These are phyloP conservation scores for Acanthosepion esculentum DNA, from an alignment of 2,888 invertebrate genomes.

Conservation along the genomic window DNA sequence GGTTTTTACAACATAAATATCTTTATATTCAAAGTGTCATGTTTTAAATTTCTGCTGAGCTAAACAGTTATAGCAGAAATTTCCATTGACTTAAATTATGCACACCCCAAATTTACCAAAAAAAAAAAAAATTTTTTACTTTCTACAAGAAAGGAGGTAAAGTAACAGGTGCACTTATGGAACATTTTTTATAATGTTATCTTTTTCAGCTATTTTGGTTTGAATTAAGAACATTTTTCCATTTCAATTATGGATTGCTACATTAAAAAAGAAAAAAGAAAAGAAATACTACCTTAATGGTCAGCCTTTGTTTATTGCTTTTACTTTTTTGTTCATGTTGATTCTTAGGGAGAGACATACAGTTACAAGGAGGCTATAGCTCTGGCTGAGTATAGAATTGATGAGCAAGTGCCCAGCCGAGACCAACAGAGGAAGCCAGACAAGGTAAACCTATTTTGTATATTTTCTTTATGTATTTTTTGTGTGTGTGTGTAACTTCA, in stretches of 20 bases:
- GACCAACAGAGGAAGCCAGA: constrained; percentile 62
- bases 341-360: constrained; percentile 87
- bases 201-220: not conserved
- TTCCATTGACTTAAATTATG: not conserved
- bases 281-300: not conserved
- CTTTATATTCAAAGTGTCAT: not conserved
- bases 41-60: too few relatives aligned
- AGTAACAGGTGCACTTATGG: not conserved
- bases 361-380: constrained; percentile 89
- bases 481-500: too few relatives aligned
- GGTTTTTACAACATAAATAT: not conserved
- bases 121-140: not conserved
- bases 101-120: not conserved
- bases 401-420: constrained; percentile 78
- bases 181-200: not conserved
- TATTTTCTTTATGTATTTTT: not conserved
- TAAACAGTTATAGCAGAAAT: not conserved
- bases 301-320: not conserved
- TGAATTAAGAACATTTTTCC: not conserved
- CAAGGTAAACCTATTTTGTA: constrained; percentile 56
- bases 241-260: not conserved
- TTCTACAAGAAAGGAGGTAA: not conserved
- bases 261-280: too few relatives aligned
- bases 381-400: constrained; percentile 89
- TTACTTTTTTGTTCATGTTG: not conserved